phyloP scores from a whole-genome alignment of 2,113 vertebrate species.

The Chrysemys picta region DNA sequence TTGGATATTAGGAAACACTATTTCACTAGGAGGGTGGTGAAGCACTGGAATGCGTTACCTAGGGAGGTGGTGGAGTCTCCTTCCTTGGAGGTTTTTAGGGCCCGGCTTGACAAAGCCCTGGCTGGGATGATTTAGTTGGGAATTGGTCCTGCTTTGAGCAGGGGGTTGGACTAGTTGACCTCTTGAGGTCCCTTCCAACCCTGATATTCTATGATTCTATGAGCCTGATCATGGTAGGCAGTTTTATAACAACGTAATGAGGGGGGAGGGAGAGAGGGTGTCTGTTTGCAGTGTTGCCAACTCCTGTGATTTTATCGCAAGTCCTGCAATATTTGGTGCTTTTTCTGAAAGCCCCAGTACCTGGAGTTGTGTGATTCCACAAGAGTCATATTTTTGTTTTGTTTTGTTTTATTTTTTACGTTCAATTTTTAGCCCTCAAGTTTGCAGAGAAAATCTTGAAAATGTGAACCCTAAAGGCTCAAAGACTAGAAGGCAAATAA shows the following conservation, averaged over 20 bases:
- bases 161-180: too few relatives aligned
- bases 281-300: background rate
- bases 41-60: too few relatives aligned
- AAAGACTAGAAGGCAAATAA: background rate
- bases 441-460: background rate
- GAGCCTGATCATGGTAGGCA: background rate
- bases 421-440: background rate
- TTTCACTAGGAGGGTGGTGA: too few relatives aligned
- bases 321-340: background rate
- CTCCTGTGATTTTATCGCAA: background rate
- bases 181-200: too few relatives aligned
- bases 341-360: background rate
- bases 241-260: background rate
- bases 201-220: too few relatives aligned
- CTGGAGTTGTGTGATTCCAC: background rate
- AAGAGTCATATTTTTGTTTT: background rate
- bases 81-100: too few relatives aligned
- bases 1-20: too few relatives aligned
- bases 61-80: too few relatives aligned
- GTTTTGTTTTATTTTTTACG: background rate
- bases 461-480: background rate
- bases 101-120: too few relatives aligned
- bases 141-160: too few relatives aligned
- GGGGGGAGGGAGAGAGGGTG: fast-evolving
- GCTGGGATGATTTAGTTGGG: too few relatives aligned